Percentiles rank a stretch among this genome's conserved stretches.
These are phyloP conservation scores for Frieseomelitta varia DNA, from an alignment of 1,140 invertebrate species.

Conservation along the genomic window DNA sequence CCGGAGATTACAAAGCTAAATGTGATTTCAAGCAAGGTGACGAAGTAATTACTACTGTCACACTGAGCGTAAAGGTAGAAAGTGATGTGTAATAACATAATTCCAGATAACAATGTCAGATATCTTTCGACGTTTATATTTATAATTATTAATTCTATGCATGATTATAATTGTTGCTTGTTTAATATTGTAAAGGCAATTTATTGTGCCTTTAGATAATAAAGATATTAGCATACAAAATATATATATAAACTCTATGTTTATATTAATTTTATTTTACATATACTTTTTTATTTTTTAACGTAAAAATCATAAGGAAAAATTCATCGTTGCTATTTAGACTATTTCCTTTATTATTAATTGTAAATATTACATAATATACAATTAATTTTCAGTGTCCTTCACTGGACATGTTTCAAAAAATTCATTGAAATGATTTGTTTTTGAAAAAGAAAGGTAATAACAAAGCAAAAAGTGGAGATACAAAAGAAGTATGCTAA, in stretches of 20 bases:
- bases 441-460: constrained; percentile 55
- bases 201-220: background rate
- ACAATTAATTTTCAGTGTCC: background rate
- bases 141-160: background rate
- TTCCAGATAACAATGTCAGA: background rate
- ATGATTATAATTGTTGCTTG: background rate
- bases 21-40: background rate
- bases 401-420: constrained; percentile 37
- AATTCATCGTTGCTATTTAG: background rate
- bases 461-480: constrained; percentile 61
- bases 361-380: background rate
- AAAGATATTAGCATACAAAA: constrained; percentile 2
- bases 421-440: constrained; percentile 42
- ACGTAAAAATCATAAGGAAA: background rate
- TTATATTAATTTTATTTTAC: background rate
- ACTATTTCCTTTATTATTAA: background rate
- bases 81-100: background rate
- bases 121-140: background rate
- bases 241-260: background rate
- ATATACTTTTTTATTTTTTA: background rate
- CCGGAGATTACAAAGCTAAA: background rate
- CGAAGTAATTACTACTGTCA: fast-evolving
- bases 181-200: background rate
- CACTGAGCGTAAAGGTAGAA: background rate
- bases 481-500: constrained; percentile 58